Percentiles rank a stretch among this genome's conserved stretches.
Conservation (phyloP, 2,888 invertebrate species). For the Ophion slaviceki region DNA sequence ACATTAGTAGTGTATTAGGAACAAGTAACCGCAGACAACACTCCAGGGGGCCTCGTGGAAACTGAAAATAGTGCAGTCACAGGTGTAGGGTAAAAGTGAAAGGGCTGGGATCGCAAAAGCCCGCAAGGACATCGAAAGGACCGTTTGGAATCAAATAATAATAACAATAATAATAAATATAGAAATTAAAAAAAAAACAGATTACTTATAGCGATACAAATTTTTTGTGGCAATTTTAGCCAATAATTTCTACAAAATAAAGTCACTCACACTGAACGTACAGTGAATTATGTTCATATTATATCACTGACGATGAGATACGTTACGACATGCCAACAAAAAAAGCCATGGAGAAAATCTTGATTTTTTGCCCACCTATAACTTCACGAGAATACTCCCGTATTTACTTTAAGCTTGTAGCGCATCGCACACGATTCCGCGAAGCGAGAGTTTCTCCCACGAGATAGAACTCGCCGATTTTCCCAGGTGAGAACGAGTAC, state of each 20-base stretch:
- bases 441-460: constrained; percentile 63
- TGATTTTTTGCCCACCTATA: constrained; percentile 9
- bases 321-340: constrained; percentile 37
- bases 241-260: not conserved
- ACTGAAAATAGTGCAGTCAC: no score
- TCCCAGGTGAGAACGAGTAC: constrained; percentile 47
- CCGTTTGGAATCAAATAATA: no score
- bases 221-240: not conserved
- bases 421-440: constrained; percentile 52
- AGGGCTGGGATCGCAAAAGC: no score
- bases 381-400: constrained; percentile 27
- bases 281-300: not conserved
- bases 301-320: not conserved
- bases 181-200: not conserved
- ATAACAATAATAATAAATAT: no score
- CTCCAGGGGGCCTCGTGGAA: no score
- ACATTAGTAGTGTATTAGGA: no score
- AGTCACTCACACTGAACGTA: not conserved
- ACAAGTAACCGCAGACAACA: no score
- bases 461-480: constrained; percentile 60
- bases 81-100: no score
- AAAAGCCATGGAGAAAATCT: constrained; percentile 22
- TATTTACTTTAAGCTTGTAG: constrained; percentile 52
- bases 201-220: not conserved
- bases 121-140: no score